Conservation (phyloP, 2,113 vertebrate genomes). For the Rynchops niger region DNA sequence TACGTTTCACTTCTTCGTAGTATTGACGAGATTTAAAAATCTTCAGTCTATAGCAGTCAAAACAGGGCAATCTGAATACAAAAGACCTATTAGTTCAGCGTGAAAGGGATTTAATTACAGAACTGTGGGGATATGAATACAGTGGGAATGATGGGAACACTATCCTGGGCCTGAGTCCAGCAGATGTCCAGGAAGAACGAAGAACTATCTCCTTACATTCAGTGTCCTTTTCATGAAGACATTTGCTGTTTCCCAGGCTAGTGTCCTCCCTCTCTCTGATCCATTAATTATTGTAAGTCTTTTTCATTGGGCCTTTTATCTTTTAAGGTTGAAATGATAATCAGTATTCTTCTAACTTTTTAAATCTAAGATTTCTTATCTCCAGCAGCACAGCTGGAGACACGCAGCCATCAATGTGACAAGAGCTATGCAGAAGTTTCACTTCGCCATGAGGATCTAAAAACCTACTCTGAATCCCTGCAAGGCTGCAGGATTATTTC, state of each 20-base stretch:
- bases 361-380: not conserved
- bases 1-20: conserved; percentile 27
- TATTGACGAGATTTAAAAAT: conserved; percentile 16
- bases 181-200: not conserved
- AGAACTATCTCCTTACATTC: not conserved
- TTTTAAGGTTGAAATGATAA: not conserved
- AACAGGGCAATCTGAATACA: conserved; percentile 10
- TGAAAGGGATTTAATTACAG: not conserved
- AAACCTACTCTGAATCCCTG: not conserved
- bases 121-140: not conserved
- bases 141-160: not conserved
- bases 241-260: not conserved
- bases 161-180: not conserved
- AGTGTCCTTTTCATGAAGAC: not conserved
- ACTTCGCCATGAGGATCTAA: not conserved
- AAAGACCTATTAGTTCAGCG: not conserved
- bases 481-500: not conserved
- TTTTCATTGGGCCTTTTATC: not conserved
- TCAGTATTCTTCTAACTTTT: not conserved
- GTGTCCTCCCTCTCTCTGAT: not conserved
- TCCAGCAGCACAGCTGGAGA: not conserved
- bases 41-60: not conserved
- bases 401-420: not conserved
- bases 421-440: not conserved
- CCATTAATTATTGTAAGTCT: not conserved